Evolutionary conservation across 30 jellyfish, hydroid and myxozoan species (phyloP).

Genomic region (Pelagia noctiluca): DNA sequence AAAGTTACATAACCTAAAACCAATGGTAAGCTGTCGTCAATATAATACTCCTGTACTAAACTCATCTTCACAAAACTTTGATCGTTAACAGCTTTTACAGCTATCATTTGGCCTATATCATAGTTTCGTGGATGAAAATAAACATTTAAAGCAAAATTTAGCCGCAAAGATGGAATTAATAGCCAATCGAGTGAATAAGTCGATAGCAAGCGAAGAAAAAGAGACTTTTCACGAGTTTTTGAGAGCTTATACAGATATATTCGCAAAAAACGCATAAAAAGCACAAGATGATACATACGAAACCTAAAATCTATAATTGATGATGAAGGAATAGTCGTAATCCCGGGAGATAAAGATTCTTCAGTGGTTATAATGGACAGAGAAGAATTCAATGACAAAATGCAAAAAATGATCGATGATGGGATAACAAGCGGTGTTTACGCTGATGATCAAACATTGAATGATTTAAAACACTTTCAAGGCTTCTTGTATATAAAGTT

Average conservation of each 20-base stretch:
- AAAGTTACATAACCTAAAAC: too few species aligned
- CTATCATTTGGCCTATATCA: too few species aligned
- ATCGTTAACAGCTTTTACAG: too few species aligned
- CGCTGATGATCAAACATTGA: constrained; percentile 26
- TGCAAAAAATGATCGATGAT: constrained; percentile 55
- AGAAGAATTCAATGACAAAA: constrained; percentile 21
- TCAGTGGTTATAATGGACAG: constrained; percentile 33
- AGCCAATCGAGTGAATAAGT: neutral
- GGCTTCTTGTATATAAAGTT: constrained; percentile 8
- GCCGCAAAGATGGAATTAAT: neutral
- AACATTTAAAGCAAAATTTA: too few species aligned
- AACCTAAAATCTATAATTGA: constrained; percentile 11
- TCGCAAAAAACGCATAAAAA: constrained; percentile 37
- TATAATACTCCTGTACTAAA: too few species aligned
- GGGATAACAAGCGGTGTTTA: constrained; percentile 21
- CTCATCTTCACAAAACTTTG: too few species aligned
- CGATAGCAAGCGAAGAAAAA: neutral
- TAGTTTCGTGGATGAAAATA: too few species aligned
- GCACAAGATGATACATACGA: constrained; percentile 22
- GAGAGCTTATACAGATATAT: constrained; percentile 47
- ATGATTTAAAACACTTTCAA: constrained; percentile 18
- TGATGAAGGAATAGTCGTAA: constrained; percentile 28
- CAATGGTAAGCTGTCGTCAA: too few species aligned
- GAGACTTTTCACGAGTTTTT: constrained; percentile 36
- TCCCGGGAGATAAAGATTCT: constrained; percentile 57